Conservation (phyloP, 2,888 invertebrate species). For the Meiosimyza decipiens region DNA sequence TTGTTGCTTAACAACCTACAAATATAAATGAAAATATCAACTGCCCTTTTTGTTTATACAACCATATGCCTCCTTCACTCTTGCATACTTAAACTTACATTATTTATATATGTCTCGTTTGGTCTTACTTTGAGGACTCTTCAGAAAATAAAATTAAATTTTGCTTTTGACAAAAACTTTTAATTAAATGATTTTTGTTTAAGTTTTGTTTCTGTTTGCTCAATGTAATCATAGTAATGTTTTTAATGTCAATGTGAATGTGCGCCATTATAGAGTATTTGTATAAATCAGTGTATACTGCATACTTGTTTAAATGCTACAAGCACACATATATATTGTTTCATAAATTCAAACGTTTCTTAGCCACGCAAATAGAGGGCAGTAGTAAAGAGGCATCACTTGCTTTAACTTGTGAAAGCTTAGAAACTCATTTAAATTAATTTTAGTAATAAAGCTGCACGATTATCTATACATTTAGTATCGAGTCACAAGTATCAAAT, state of each 20-base stretch:
- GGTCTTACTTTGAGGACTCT: too few species aligned
- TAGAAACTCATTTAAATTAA: constrained; percentile 56
- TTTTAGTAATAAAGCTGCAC: constrained; percentile 49
- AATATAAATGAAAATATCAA: too few species aligned
- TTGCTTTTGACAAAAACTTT: constrained; percentile 25
- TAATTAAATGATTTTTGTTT: constrained; percentile 26
- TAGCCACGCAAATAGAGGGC: constrained; percentile 6
- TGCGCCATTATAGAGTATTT: too few species aligned
- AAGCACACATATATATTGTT: background rate
- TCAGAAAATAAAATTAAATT: constrained; percentile 6
- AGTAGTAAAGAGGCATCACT: background rate
- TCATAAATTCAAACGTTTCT: constrained; percentile 7
- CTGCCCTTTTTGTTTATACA: too few species aligned
- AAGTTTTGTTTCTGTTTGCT: background rate
- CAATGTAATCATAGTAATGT: too few species aligned
- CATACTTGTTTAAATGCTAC: background rate
- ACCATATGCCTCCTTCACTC: too few species aligned
- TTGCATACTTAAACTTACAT: too few species aligned
- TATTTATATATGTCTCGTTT: too few species aligned
- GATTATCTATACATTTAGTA: too few species aligned
- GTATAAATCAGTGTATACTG: background rate
- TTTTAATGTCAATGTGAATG: too few species aligned
- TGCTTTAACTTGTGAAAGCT: background rate
- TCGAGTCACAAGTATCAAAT: too few species aligned
- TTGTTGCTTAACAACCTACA: too few species aligned